phyloP scores from a whole-genome alignment of 2,888 invertebrate species.

The Volucella inanis region DNA sequence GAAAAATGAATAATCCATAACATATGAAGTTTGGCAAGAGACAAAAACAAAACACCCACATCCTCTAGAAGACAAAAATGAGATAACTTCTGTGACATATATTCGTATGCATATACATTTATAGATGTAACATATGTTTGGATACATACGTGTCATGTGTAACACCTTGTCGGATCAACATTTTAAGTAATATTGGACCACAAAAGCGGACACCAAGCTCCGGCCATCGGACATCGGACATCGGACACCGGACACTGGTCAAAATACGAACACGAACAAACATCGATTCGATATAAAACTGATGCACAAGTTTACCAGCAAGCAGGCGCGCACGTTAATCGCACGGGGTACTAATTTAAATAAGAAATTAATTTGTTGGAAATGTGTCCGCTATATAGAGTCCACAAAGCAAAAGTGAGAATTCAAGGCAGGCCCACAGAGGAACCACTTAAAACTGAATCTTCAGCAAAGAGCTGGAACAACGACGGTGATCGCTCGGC shows the following conservation, averaged over 20 bases:
- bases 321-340: slow-evolving; percentile 65
- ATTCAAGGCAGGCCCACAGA: background rate
- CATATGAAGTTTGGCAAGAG: too few relatives aligned
- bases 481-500: slow-evolving; percentile 13
- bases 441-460: slow-evolving; percentile 38
- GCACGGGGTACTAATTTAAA: slow-evolving; percentile 65
- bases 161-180: slow-evolving; percentile 57
- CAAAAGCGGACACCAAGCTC: slow-evolving; percentile 2
- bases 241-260: slow-evolving; percentile 5
- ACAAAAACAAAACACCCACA: background rate
- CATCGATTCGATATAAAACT: slow-evolving; percentile 43
- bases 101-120: slow-evolving; percentile 22
- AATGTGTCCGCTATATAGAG: slow-evolving; percentile 45
- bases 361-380: slow-evolving; percentile 70
- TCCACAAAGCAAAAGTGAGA: slow-evolving; percentile 3
- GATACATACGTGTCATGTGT: slow-evolving; percentile 45
- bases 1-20: too few relatives aligned
- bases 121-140: slow-evolving; percentile 3
- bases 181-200: slow-evolving; percentile 29
- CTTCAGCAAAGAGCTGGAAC: background rate
- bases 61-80: slow-evolving; percentile 2
- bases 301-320: slow-evolving; percentile 27
- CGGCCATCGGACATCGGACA: slow-evolving; percentile 1
- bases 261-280: slow-evolving; percentile 34
- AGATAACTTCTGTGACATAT: background rate